These are phyloP conservation scores for Drosophila ironensis DNA, from an alignment of 1,140 invertebrate genomes.

Conservation along the genomic window DNA sequence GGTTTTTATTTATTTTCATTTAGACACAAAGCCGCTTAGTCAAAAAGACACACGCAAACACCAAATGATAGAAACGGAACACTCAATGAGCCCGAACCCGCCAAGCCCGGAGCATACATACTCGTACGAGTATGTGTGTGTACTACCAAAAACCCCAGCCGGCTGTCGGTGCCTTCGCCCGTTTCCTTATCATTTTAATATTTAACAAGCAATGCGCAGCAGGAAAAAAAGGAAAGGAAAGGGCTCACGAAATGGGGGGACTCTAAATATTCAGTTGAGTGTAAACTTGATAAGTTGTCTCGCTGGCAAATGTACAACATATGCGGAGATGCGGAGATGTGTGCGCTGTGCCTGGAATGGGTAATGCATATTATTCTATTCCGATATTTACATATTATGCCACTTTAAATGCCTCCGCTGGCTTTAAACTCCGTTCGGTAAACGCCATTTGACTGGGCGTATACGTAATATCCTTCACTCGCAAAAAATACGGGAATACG, in stretches of 20 bases:
- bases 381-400: slow-evolving; percentile 50
- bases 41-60: slow-evolving; percentile 24
- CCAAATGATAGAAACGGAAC: slow-evolving; percentile 34
- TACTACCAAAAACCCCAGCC: slow-evolving; percentile 13
- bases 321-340: slow-evolving; percentile 5
- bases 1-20: neutral
- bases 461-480: slow-evolving; percentile 23
- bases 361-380: slow-evolving; percentile 50
- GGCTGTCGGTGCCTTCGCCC: neutral
- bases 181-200: slow-evolving; percentile 75
- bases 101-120: slow-evolving; percentile 7
- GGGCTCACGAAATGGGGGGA: slow-evolving; percentile 29
- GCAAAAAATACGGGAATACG: slow-evolving; percentile 38
- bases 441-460: slow-evolving; percentile 34
- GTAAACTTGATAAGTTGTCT: slow-evolving; percentile 75
- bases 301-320: slow-evolving; percentile 43
- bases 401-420: slow-evolving; percentile 44
- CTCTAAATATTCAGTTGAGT: slow-evolving; percentile 73
- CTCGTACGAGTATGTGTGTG: no score
- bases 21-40: slow-evolving; percentile 55
- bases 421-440: slow-evolving; percentile 41
- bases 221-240: slow-evolving; percentile 29
- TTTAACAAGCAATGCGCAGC: slow-evolving; percentile 71
- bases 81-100: neutral
- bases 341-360: neutral